Evolutionary conservation across 2,888 invertebrate species (phyloP).

Genomic region (Megalurothrips usitatus): DNA sequence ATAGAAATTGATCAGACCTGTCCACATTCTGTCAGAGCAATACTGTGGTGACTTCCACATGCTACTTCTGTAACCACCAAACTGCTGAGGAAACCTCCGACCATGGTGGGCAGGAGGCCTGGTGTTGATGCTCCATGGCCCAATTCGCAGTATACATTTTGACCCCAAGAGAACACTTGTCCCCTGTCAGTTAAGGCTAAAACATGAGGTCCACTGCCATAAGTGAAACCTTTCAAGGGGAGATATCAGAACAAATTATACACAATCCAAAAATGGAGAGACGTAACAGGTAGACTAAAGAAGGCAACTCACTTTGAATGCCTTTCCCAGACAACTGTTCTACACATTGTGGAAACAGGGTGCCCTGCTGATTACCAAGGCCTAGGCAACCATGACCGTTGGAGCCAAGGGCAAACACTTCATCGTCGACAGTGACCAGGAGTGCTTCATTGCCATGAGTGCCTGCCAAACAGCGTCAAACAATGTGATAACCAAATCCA

Average conservation of each 20-base stretch:
- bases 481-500: not conserved
- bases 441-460: constrained; percentile 57
- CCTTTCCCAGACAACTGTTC: constrained; percentile 51
- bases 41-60: constrained; percentile 57
- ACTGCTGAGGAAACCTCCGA: constrained; percentile 48
- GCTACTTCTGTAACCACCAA: constrained; percentile 52
- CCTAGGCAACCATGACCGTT: constrained; percentile 57
- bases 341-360: constrained; percentile 52
- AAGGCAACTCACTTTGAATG: constrained; percentile 45
- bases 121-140: constrained; percentile 55
- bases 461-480: constrained; percentile 40
- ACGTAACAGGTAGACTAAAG: not conserved
- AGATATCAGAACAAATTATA: not conserved
- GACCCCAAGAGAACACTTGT: constrained; percentile 56
- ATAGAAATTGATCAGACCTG: constrained; percentile 46
- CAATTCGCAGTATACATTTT: constrained; percentile 56
- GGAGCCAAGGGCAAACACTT: constrained; percentile 55
- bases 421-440: constrained; percentile 54
- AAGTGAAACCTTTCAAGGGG: constrained; percentile 48
- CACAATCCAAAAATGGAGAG: not conserved
- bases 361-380: constrained; percentile 50
- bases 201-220: constrained; percentile 58
- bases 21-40: constrained; percentile 54
- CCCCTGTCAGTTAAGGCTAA: constrained; percentile 54
- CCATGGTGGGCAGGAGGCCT: constrained; percentile 49